Evolutionary conservation across 1,140 invertebrate genomes (phyloP), one percentile per base, ranked within the genome.

Genomic region (Pseudomyrmex concolor): DNA sequence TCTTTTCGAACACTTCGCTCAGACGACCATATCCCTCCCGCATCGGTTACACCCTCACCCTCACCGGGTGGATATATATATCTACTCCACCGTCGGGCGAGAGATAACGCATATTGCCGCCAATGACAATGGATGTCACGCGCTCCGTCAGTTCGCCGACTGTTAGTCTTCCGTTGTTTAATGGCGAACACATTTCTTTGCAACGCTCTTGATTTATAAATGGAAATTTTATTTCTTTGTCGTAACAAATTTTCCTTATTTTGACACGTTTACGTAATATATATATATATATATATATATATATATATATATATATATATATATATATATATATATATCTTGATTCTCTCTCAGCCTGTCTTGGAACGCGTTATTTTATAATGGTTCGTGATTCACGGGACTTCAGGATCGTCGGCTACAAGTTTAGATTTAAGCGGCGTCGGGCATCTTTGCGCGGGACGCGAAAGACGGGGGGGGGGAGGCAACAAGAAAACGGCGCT

Each of bases 401-500:
- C 48, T 48, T 51, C 15, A 43, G 8, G n/a, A 68, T 70, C n/a
- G 15, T 59, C 50, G n/a, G 15, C 15, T 59, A 12, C 55, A n/a
- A 57, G 19, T 83, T 76, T 83, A 66, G 73, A 77, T 59, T 83
- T 77, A 67, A 43, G 43, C 43, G 34, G n/a, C 17, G 63, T 34
- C n/a, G 54, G 10, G 63, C 51, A 68, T 78, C 73, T 78, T 67
- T n/a, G 51, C 45, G 63, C 25, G 68, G 45, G 19, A 76, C 60
- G 43, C 73, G 51, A 66, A 43, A 34, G 34, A 54, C 55, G 54
- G 43, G 2, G 22, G 22, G 19, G 19, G 19, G 22, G 22, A 1
- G 2, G 34, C 50, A 59, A 48, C 60, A 68, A 86, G 86, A 81
- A 87, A 78, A 80, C 34, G 80, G 55, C 25, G 25, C 50, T 19